Evolutionary conservation across 2,888 invertebrate genomes (phyloP).

Genomic region (Sepioteuthis lessoniana): DNA sequence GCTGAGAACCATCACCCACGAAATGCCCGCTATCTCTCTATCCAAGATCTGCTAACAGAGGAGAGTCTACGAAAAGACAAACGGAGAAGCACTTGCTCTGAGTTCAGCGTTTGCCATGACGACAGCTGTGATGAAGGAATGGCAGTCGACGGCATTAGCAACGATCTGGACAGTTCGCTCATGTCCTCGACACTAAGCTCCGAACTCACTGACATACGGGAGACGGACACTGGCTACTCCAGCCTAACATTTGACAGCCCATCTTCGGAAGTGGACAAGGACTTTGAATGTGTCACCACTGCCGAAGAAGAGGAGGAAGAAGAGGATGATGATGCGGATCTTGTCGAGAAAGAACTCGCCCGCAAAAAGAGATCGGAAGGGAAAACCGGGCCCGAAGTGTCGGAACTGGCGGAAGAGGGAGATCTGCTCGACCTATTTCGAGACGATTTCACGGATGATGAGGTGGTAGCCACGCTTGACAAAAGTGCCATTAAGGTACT

Average conservation of each 20-base stretch:
- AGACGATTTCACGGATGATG: conserved; percentile 44
- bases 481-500: conserved; percentile 34
- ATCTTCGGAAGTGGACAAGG: conserved; percentile 53
- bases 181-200: conserved; percentile 48
- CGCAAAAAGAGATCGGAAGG: conserved; percentile 41
- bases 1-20: conserved; percentile 51
- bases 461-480: conserved; percentile 43
- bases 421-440: conserved; percentile 51
- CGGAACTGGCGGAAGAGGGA: conserved; percentile 53
- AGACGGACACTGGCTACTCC: conserved; percentile 68
- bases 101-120: conserved; percentile 45
- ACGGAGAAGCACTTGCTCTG: conserved; percentile 45
- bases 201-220: conserved; percentile 59
- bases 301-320: conserved; percentile 48
- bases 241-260: conserved; percentile 63
- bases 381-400: conserved; percentile 51
- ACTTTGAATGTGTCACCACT: conserved; percentile 51
- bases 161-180: conserved; percentile 36
- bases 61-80: conserved; percentile 45
- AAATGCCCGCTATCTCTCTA: conserved; percentile 52
- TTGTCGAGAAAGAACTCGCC: conserved; percentile 36
- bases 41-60: conserved; percentile 58
- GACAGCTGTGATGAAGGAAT: conserved; percentile 49
- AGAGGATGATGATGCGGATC: neutral
- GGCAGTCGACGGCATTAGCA: conserved; percentile 39